These are phyloP conservation scores for Fundulus diaphanus DNA, from an alignment of 2,797 vertebrate species.

Conservation along the genomic window DNA sequence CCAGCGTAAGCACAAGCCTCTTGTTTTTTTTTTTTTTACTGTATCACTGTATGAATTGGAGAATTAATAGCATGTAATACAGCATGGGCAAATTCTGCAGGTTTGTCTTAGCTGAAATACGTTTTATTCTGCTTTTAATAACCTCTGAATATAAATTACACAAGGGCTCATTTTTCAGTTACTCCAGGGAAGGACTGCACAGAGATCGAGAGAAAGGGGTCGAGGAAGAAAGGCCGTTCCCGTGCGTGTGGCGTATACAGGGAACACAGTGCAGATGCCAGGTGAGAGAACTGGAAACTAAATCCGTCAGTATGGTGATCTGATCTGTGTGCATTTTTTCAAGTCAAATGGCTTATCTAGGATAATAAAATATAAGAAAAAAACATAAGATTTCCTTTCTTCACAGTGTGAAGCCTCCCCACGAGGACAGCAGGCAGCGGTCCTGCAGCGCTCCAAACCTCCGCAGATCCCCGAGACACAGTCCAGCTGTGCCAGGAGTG, in stretches of 20 bases:
- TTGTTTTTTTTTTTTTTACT: no score
- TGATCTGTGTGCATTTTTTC: not conserved
- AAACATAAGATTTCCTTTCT: not conserved
- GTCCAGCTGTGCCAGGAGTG: slow-evolving; percentile 89
- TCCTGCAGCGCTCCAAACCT: slow-evolving; percentile 95
- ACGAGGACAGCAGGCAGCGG: slow-evolving; percentile 91
- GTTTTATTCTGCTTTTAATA: not conserved
- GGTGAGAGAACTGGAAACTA: slow-evolving; percentile 69
- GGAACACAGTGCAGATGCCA: slow-evolving; percentile 89
- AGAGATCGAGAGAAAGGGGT: slow-evolving; percentile 88
- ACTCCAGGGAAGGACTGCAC: slow-evolving; percentile 88
- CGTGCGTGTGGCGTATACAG: slow-evolving; percentile 85
- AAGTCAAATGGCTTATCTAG: not conserved
- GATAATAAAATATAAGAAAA: no score
- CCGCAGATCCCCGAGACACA: slow-evolving; percentile 89
- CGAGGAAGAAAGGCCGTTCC: slow-evolving; percentile 90
- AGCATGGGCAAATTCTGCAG: no score
- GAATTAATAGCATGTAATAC: not conserved
- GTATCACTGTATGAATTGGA: not conserved
- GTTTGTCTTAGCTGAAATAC: not conserved
- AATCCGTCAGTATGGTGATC: not conserved
- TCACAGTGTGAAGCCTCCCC: slow-evolving; percentile 86
- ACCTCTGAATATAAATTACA: not conserved
- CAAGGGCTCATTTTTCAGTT: slow-evolving; percentile 76
- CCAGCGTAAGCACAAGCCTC: slow-evolving; percentile 84